Conservation (phyloP, 2,888 invertebrate species). For the Rhamnusium bicolor region DNA sequence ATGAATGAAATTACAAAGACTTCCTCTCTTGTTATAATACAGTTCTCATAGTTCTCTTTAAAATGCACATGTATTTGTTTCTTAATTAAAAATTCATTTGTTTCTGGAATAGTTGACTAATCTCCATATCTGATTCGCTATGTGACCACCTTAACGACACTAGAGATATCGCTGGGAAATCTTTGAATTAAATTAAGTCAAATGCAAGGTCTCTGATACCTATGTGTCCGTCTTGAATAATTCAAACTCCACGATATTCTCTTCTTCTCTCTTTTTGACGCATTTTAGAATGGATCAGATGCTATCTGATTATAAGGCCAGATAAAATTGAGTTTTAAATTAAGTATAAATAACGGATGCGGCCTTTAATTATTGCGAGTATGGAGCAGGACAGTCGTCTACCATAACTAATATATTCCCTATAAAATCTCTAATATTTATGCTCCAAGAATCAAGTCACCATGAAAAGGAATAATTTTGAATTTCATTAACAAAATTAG, state of each 20-base stretch:
- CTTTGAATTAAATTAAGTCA: constrained; percentile 66
- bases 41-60: constrained; percentile 65
- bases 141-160: constrained; percentile 68
- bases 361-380: constrained; percentile 66
- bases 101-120: constrained; percentile 66
- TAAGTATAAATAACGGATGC: constrained; percentile 65
- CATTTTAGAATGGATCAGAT: constrained; percentile 41
- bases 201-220: constrained; percentile 65
- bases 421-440: constrained; percentile 66
- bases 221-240: constrained; percentile 61
- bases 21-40: constrained; percentile 55
- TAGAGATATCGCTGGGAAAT: constrained; percentile 66
- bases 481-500: constrained; percentile 59
- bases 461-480: constrained; percentile 60
- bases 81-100: constrained; percentile 66
- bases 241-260: constrained; percentile 57
- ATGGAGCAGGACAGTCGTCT: constrained; percentile 65
- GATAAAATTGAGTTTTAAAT: constrained; percentile 59
- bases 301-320: constrained; percentile 48
- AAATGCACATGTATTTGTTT: constrained; percentile 66
- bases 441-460: constrained; percentile 63
- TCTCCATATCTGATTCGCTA: constrained; percentile 68
- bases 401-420: constrained; percentile 68
- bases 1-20: constrained; percentile 42
- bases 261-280: constrained; percentile 54